These are phyloP conservation scores for Cheumatopsyche charites DNA, from an alignment of 1,140 invertebrate species.

Conservation along the genomic window DNA sequence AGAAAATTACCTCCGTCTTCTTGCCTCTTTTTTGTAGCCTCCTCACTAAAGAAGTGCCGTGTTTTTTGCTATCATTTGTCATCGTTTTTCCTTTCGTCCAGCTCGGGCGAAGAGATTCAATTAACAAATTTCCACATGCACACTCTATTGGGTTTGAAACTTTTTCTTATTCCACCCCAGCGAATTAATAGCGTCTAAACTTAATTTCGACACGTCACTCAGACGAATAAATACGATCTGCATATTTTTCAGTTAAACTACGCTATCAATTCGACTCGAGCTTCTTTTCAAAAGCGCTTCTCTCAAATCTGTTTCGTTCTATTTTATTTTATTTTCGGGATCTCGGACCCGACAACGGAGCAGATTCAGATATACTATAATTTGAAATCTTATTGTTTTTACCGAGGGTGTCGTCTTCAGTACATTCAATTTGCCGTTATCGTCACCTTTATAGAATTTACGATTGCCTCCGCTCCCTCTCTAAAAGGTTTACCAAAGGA, in stretches of 20 bases:
- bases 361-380: conserved; percentile 34
- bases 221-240: conserved; percentile 3
- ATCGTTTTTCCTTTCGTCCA: neutral
- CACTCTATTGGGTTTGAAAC: neutral
- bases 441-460: conserved; percentile 41
- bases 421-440: conserved; percentile 39
- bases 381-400: conserved; percentile 46
- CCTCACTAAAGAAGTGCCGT: neutral
- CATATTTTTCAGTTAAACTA: conserved; percentile 31
- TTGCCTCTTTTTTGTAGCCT: neutral
- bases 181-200: conserved; percentile 4
- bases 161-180: too few relatives aligned
- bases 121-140: conserved; percentile 16
- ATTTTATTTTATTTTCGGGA: conserved; percentile 8
- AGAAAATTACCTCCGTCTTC: conserved; percentile 22
- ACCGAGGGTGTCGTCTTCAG: conserved; percentile 26
- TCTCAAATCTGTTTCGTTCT: conserved; percentile 10
- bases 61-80: conserved; percentile 9
- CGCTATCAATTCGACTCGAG: conserved; percentile 28
- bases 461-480: conserved; percentile 32
- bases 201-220: neutral
- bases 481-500: conserved; percentile 26
- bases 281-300: conserved; percentile 2
- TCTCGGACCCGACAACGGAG: conserved; percentile 17
- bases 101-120: conserved; percentile 1